Evolutionary conservation across 1,140 invertebrate genomes (phyloP), one percentile per base, ranked within the genome.

Genomic region (Bombus confusus): DNA sequence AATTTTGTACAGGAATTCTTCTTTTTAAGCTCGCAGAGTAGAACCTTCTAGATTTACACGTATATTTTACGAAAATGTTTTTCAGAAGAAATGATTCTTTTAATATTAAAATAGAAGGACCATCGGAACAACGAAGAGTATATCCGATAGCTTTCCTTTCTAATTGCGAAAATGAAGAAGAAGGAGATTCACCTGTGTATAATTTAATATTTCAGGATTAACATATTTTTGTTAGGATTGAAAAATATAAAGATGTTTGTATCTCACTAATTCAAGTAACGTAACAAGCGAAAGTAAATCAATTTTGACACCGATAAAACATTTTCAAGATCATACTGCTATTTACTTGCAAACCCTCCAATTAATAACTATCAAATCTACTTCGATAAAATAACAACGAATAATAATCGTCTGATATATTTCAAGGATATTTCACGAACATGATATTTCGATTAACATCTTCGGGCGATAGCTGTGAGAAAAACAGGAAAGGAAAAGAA

Each of bases 131-230:
- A n/a, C 3, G 15, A 31, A 43, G 12, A 6, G 4, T 6, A 22
- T 39, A 28, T 43, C 13, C 39, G 12, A 12, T 31, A n/a, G 12
- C 25, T 15, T n/a, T n/a, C 13, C 22, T 15, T 57, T 28, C 34
- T 34, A 37, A n/a, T 34, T 78, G 31, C 8, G 2, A 43, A 66
- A 78, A 78, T 39, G 47, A 47, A 13, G 39, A 15, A 1, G 13
- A 13, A 2, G 1, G 62, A 52, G 25, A 80, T 69, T 80, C n/a
- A 52, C 52, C 13, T 9, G 8, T 69, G 9, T 37, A 59, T 31
- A 71, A 71, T 80, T 71, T 80, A 57, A 25, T 80, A 71, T 71
- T 69, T 41, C 43, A 57, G 47, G 8, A 80, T 80, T 71, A 71
- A 13, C n/a, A 22, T 52, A 57, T 71, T 80, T 80, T 57, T 69